These are phyloP conservation scores for Macaria liturata DNA, from an alignment of 2,888 invertebrate genomes.

Conservation along the genomic window DNA sequence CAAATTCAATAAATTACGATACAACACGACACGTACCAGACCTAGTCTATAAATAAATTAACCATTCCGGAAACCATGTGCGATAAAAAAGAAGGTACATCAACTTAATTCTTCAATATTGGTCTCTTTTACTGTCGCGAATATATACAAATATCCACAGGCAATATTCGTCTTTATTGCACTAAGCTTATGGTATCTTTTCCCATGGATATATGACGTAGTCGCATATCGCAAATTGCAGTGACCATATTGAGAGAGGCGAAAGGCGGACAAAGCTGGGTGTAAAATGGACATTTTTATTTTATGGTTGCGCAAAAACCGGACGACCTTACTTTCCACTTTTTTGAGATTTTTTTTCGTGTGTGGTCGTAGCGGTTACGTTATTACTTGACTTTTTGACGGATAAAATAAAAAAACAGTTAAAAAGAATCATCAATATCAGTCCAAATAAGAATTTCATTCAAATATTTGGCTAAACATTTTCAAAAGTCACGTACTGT, in stretches of 20 bases:
- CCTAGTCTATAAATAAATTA: slow-evolving; percentile 85
- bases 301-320: slow-evolving; percentile 21
- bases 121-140: slow-evolving; percentile 5
- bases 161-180: not conserved
- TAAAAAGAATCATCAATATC: no score
- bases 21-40: slow-evolving; percentile 78
- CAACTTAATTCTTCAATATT: slow-evolving; percentile 5
- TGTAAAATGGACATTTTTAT: slow-evolving; percentile 25
- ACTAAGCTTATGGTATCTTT: slow-evolving; percentile 17
- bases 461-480: no score
- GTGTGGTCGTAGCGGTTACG: no score
- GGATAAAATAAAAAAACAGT: no score
- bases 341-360: not conserved
- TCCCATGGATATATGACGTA: not conserved
- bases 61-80: slow-evolving; percentile 18
- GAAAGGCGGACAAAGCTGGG: slow-evolving; percentile 43
- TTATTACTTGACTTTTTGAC: no score
- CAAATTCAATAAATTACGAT: no score
- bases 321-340: slow-evolving; percentile 15
- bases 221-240: slow-evolving; percentile 37
- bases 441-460: no score
- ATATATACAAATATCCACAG: not conserved
- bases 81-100: slow-evolving; percentile 19
- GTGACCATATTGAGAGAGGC: slow-evolving; percentile 46
- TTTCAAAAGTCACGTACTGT: no score